phyloP scores from a whole-genome alignment of 2,113 vertebrate genomes.

The Hepsetus odoe region DNA sequence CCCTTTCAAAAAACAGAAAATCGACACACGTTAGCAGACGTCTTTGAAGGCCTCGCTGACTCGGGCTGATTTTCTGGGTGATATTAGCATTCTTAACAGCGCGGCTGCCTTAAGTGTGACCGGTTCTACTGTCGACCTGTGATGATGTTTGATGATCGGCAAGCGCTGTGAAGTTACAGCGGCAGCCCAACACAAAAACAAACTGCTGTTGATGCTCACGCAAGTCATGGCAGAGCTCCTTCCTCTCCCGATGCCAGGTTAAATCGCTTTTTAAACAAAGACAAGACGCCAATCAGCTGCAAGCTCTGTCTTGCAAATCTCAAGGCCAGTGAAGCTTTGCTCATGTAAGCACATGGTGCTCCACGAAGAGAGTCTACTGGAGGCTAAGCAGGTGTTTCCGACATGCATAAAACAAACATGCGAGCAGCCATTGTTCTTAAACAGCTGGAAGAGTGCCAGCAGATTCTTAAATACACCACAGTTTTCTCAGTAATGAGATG shows the following conservation, averaged over 20 bases:
- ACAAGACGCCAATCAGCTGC: conserved; percentile 21
- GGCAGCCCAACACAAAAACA: not conserved
- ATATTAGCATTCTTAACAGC: not conserved
- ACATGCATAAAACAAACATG: not conserved
- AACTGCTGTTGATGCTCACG: not conserved
- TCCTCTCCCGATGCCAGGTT: not conserved
- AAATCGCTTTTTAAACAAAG: not conserved
- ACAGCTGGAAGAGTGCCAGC: not conserved
- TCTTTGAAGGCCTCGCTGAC: not conserved
- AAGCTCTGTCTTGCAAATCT: not conserved
- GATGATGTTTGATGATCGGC: not conserved
- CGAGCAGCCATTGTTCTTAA: not conserved
- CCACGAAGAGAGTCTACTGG: not conserved
- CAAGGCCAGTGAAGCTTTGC: not conserved
- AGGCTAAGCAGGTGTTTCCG: not conserved
- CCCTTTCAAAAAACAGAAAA: conserved; percentile 76
- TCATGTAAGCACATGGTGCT: not conserved
- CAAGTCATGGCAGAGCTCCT: not conserved
- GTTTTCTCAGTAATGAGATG: conserved; percentile 9
- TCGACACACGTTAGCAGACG: not conserved
- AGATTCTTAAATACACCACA: not conserved
- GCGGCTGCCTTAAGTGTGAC: not conserved
- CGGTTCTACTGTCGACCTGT: not conserved
- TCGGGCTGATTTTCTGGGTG: not conserved
- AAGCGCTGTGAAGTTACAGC: not conserved